Evolutionary conservation across 2,113 vertebrate genomes (phyloP).

Genomic region (Trogon surrucura): DNA sequence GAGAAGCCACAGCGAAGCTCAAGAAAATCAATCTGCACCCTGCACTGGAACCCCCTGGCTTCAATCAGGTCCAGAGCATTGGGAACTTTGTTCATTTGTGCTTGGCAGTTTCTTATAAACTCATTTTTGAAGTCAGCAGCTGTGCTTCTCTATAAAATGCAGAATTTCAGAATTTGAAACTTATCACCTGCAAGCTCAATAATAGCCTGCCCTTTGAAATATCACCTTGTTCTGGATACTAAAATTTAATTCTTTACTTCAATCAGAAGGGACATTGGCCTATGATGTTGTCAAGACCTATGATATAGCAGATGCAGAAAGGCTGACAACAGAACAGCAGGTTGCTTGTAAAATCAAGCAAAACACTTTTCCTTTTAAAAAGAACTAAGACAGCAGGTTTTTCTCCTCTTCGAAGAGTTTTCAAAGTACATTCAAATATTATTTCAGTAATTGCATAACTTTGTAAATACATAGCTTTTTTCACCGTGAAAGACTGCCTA

Average conservation of each 20-base stretch:
- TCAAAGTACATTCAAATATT: neutral
- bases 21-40: slow-evolving; percentile 32
- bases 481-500: neutral
- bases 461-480: neutral
- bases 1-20: neutral
- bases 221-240: slow-evolving; percentile 60
- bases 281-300: slow-evolving; percentile 51
- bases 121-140: slow-evolving; percentile 71
- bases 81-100: slow-evolving; percentile 48
- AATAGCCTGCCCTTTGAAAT: slow-evolving; percentile 66
- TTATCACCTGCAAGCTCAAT: slow-evolving; percentile 57
- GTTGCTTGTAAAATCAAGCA: slow-evolving; percentile 56
- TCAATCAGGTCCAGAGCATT: slow-evolving; percentile 24
- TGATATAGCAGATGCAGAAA: slow-evolving; percentile 50
- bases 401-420: neutral
- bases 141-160: slow-evolving; percentile 56
- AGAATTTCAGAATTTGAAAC: slow-evolving; percentile 63
- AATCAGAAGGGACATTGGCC: slow-evolving; percentile 63
- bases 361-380: slow-evolving; percentile 43
- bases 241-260: slow-evolving; percentile 73
- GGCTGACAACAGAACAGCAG: slow-evolving; percentile 38
- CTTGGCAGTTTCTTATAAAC: slow-evolving; percentile 54
- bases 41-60: neutral
- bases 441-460: neutral
- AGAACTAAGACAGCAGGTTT: neutral